A percentile compares a stretch with the other conserved stretches of the same genome.
These are phyloP conservation scores for Helogale parvula DNA, from an alignment of 2,113 vertebrate genomes.

Conservation along the genomic window DNA sequence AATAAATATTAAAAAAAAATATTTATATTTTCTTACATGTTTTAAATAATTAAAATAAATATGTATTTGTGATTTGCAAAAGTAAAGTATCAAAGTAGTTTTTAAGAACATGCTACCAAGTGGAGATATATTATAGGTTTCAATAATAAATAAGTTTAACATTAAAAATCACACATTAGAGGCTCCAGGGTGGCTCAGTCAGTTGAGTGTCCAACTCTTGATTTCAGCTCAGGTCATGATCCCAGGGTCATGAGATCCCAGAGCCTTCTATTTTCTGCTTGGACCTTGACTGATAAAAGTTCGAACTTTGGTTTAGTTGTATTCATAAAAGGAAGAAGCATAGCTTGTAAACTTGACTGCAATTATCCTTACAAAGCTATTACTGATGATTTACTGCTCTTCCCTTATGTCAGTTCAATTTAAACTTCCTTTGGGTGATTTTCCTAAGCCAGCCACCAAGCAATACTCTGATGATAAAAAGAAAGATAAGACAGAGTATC, in stretches of 20 bases:
- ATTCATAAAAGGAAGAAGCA: not conserved
- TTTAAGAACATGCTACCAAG: not conserved
- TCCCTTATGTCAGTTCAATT: not conserved
- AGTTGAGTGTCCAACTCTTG: no score
- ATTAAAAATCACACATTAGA: constrained; percentile 25
- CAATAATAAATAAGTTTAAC: not conserved
- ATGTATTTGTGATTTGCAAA: not conserved
- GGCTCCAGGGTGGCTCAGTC: no score
- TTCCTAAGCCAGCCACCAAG: not conserved
- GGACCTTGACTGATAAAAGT: not conserved
- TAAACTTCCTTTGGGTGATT: not conserved
- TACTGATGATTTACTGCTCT: not conserved
- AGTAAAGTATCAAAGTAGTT: not conserved
- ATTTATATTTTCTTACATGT: not conserved
- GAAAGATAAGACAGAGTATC: not conserved
- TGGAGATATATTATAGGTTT: not conserved
- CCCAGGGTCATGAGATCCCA: no score
- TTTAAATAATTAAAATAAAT: constrained; percentile 19
- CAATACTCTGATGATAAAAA: not conserved
- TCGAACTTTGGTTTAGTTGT: not conserved
- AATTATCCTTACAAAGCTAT: not conserved
- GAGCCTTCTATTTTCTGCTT: not conserved
- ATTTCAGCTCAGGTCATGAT: no score
- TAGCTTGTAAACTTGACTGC: not conserved
- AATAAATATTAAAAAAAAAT: not conserved